Evolutionary conservation across 2,113 vertebrate genomes (phyloP), one percentile per base, ranked within the genome.

Genomic region (Vanacampus margaritifer): DNA sequence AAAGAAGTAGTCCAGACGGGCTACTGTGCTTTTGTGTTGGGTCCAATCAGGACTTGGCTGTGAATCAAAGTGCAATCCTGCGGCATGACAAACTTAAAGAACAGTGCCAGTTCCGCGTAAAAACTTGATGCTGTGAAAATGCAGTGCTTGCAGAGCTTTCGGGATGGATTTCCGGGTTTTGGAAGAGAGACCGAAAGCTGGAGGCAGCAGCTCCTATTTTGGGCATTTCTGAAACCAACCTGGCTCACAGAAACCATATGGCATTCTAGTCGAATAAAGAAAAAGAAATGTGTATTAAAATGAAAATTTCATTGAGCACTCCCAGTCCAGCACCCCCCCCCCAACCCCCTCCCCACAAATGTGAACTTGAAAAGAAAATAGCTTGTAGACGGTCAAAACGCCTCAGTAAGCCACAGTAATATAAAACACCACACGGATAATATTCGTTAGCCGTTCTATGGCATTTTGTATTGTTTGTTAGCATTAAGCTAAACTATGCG

Each of bases 1-100:
- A 45, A 72, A n/a, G n/a, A n/a, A 59, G 64, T 53, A 76, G 64
- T 68, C 61, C 72, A 74, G 68, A 69, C 1, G 2, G 26, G 60
- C 26, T n/a, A 51, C 57, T 57, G 12, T 45, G 57, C 57, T 51
- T 57, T 1, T 60, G 54, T 48, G 67, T 71, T 65, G 64, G 65
- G 16, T n/a, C 67, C 65, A 82, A 79, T 81, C 78, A 68, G 78
- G 62, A 65, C 37, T n/a, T 76, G 77, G 81, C 64, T 64, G 9
- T 46, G 72, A 80, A 74, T 80, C 41, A 82, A 75, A 84, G 41
- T 64, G 32, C 67, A 21, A n/a, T 56, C 41, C 59, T 36, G 48
- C 2, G 58, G 72, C 74, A 68, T 0, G 6, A 50, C 50, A 54
- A 67, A 67, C n/a, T 67, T 19, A 76, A 76, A 72, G 63, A 67